Evolutionary conservation across 92 coral and sea anemone genomes (phyloP), one percentile per base, ranked within the genome.

Genomic region (Phymanthus crucifer): DNA sequence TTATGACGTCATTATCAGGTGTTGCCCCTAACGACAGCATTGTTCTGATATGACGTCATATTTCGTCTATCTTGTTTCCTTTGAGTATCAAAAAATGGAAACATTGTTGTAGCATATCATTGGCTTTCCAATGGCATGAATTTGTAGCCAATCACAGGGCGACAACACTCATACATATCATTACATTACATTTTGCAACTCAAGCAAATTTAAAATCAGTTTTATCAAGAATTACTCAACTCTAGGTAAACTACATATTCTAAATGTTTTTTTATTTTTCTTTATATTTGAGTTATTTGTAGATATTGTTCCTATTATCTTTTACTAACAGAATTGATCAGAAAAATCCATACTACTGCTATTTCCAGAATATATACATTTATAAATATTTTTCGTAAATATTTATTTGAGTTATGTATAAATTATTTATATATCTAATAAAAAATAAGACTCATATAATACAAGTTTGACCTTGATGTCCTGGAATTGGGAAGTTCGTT

Each of bases 371-470:
- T 4, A 27, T 61, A 61, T 61, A 61, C 68, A 61, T 61, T 61
- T 61, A 61, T 61, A 69, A 69, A 34, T 38, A 34, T 34, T 69
- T 71, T 71, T 71, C 48, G 75, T 40, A 71, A 71, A 40, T 71
- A 71, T 71, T 71, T 71, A 71, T 71, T 71, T n/a, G 54, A 71
- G 75, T 38, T 71, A 27, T 45, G 75, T 71, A 71, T 71, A 71
- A 71, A 71, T 71, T 71, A 71, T 71, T 71, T 71, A 71, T 70
- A 34, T 71, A 36, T 24, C 29, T 38, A 69, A 34, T 34, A 69
- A 69, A 14, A 34, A 32, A 17, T 34, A 54, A 5, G 10, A 45
- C 27, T 7, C 11, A 7, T 54, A 24, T 6, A 52, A 21, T 21
- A 24, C 6, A 0, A 54, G 27, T 54, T 6, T 0, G 0, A 24